Evolutionary conservation across 1,140 invertebrate genomes (phyloP), one percentile per base, ranked within the genome.

Genomic region (Drosophila sp.): DNA sequence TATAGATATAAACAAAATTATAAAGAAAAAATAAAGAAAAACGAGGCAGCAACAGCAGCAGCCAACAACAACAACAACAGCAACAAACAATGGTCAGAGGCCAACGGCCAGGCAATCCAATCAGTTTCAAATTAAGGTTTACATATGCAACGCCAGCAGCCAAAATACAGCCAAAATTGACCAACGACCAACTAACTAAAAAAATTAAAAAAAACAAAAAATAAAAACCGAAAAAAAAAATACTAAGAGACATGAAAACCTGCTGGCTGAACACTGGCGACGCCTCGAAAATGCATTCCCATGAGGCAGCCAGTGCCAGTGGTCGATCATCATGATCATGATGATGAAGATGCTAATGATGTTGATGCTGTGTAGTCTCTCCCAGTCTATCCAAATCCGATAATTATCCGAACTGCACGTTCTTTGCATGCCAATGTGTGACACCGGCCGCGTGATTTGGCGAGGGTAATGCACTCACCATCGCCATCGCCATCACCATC

Each of bases 41-140:
- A 64, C 68, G 40, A 70, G 74, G 61, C 71, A 72, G 54, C 71
- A 83, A 74, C 68, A 66, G 11, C 40, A 30, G 4, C 2, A 66
- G 70, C 56, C 70, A 71, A 44, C 70, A 83, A 74, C 68, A 66
- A n/a, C 40, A 30, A 30, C n/a, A 41, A 41, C 40, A 50, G 10
- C 44, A 50, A 50, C 44, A 50, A 50, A 61, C 33, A 61, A 35
- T 58, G 33, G 33, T 58, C 56, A 70, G 72, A 54, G 66, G 70
- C 79, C 70, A 84, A 80, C 73, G 70, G 70, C 68, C 67, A 70
- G 57, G 65, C 83, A 87, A 89, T 89, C 83, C 79, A 86, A 86
- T 86, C 83, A 86, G 83, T 89, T 87, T 89, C 84, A 76, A 86
- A 86, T 86, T 86, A 86, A 87, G 76, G 83, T 83, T 79, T 87